Evolutionary conservation across 2,797 vertebrate genomes (phyloP), one percentile per base, ranked within the genome.

Genomic region (Melanotaenia pygmaea): DNA sequence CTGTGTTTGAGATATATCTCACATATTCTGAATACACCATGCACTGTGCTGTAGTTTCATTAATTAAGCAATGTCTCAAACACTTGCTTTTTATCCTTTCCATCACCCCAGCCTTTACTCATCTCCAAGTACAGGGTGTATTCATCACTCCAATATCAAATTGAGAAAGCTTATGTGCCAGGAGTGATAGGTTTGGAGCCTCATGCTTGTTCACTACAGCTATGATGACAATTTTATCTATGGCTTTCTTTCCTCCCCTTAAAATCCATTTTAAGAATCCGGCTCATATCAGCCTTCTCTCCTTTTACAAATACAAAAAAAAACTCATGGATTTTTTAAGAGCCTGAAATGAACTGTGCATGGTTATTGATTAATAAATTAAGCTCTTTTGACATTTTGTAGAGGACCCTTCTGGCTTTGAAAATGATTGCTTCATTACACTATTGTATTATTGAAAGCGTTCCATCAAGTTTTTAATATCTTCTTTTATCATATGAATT

Each of bases 381-480:
- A 78, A 70, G 22, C 53, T 80, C 64, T 65, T 85, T 76, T 80
- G 72, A 70, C 79, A 82, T 85, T 82, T 83, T 67, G 8, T 32
- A 69, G 50, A 78, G 53, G 66, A 59, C 59, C 76, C 58, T 66
- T 70, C 51, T 65, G 50, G 74, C 74, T 81, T 57, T 73, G 66
- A 82, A 71, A 86, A 66, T 77, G 66, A 86, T 85, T 69, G 65
- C 81, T 81, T 90, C 78, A 85, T 84, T 82, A 84, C 18, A 2
- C 32, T 58, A 69, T 83, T 73, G 64, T 83, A 79, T 84, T 82
- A 88, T 84, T 86, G 68, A 89, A 86, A 84, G 81, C 74, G 67
- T 65, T 88, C 70, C 76, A 87, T 89, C 83, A 89, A 67, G 40
- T 70, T 87, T 88, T 87, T 72, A 89, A 83, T 82, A 79, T 76